Base-by-base conservation (phyloP, 2,888 invertebrate species). In the Drosophila cognata region DNA sequence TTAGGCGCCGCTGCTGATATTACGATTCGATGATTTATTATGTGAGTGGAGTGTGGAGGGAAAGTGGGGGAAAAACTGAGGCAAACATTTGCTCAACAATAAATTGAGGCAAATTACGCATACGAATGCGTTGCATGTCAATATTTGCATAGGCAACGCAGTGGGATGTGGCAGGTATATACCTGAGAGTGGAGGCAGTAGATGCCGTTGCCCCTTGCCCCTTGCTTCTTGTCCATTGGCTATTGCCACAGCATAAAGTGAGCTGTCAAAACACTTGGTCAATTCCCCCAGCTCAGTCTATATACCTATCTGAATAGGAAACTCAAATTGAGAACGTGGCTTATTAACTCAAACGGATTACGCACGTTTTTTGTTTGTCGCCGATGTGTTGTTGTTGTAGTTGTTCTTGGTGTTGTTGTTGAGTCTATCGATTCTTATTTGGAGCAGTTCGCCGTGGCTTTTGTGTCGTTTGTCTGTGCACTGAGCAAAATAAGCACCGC, bases 291-390 rank as follows among this genome's bases (percentile, higher is more conserved):
- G 16, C 36, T 2, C 18, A 25, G n/a, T 21, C 4, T 35, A 16
- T 43, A 46, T 41, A 21, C 25, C 48, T 60, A 43, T 66, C 53
- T 58, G 31, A 31, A 55, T 51, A 38, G 51, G 60, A 71, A 74
- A 75, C 69, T 68, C 63, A 70, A 73, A 68, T 69, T 64, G 60
- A 80, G 82, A 88, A 80, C 88, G 90, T 88, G 86, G 90, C 86
- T 86, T 88, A 86, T 86, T 86, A 89, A 89, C 82, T 89, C 82
- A 71, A 77, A 88, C 71, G 82, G 86, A 79, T 88, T 86, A 89
- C 74, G 79, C 88, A 77, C 77, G 77, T 74, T 64, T 69, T 16
- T 18, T 66, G 31, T 53, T 25, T 51, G 28, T n/a, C 41, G 28
- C 11, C 16, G 33, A 13, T 2, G 21, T 29, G 13, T 25, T 55